A percentile compares a stretch with the other conserved stretches of the same genome.
Conservation (phyloP, 2,113 vertebrate species). For the Strigops habroptila region DNA sequence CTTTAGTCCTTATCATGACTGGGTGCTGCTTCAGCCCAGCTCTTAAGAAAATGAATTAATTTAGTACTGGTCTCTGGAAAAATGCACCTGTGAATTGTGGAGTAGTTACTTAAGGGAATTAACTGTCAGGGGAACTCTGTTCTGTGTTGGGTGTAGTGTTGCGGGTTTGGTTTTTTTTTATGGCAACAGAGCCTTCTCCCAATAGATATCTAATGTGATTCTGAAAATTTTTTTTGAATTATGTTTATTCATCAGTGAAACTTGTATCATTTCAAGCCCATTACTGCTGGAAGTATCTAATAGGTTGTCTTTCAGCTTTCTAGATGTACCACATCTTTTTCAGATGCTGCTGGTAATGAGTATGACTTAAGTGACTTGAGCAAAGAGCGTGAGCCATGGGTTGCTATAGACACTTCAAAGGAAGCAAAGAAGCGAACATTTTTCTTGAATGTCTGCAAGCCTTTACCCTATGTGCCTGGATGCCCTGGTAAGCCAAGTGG, state of each 20-base stretch:
- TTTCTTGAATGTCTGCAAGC: slow-evolving; percentile 90
- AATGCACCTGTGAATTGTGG: neutral
- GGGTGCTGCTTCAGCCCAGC: neutral
- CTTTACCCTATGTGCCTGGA: slow-evolving; percentile 74
- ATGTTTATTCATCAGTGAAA: neutral
- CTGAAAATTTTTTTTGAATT: neutral
- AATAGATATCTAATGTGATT: neutral
- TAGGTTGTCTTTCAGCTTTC: neutral
- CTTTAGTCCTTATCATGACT: neutral
- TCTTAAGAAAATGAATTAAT: neutral
- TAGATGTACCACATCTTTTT: neutral
- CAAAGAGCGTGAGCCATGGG: slow-evolving; percentile 77
- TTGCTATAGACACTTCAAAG: slow-evolving; percentile 80
- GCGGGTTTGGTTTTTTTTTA: neutral
- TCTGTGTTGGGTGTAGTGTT: neutral
- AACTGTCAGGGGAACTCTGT: neutral
- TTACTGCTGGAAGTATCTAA: neutral
- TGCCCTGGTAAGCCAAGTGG: slow-evolving; percentile 79
- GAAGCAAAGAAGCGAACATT: slow-evolving; percentile 75
- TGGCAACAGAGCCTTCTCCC: neutral
- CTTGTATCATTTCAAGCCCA: neutral
- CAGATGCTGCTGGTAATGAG: slow-evolving; percentile 87
- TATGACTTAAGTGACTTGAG: slow-evolving; percentile 90
- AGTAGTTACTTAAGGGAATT: neutral
- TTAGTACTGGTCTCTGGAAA: neutral